phyloP scores from a whole-genome alignment of 2,888 invertebrate species.

The Drosophila seclusa region DNA sequence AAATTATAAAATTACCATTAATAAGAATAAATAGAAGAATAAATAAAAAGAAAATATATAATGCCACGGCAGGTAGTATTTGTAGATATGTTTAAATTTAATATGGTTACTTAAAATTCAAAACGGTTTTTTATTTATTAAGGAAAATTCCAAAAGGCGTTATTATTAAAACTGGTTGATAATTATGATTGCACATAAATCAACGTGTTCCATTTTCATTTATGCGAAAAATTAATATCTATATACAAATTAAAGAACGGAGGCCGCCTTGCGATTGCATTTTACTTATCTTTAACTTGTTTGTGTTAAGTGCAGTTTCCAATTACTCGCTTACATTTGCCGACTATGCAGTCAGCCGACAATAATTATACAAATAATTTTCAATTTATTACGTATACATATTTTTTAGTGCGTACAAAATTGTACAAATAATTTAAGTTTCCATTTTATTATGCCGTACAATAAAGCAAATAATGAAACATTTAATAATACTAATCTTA shows the following conservation, averaged over 20 bases:
- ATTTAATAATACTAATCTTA: neutral
- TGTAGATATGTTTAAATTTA: neutral
- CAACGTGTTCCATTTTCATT: neutral
- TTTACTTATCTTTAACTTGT: constrained; percentile 15
- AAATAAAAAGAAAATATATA: neutral
- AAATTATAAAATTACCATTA: neutral
- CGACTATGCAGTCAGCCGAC: neutral
- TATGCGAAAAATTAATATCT: neutral
- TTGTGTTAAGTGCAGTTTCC: constrained; percentile 17
- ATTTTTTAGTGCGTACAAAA: neutral
- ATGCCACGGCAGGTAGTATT: neutral
- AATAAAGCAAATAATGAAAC: neutral
- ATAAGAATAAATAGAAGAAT: neutral
- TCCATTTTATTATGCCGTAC: neutral
- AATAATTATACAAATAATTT: neutral
- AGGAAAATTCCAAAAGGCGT: neutral
- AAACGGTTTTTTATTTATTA: neutral
- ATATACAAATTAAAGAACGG: neutral
- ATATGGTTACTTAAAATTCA: neutral
- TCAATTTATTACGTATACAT: neutral
- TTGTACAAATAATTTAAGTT: neutral
- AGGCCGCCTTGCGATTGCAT: neutral
- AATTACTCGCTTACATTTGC: constrained; percentile 6
- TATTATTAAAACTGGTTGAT: neutral
- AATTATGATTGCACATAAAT: neutral